Base-by-base conservation (phyloP, 2,797 vertebrate genomes). In the Hybognathus amarus region DNA sequence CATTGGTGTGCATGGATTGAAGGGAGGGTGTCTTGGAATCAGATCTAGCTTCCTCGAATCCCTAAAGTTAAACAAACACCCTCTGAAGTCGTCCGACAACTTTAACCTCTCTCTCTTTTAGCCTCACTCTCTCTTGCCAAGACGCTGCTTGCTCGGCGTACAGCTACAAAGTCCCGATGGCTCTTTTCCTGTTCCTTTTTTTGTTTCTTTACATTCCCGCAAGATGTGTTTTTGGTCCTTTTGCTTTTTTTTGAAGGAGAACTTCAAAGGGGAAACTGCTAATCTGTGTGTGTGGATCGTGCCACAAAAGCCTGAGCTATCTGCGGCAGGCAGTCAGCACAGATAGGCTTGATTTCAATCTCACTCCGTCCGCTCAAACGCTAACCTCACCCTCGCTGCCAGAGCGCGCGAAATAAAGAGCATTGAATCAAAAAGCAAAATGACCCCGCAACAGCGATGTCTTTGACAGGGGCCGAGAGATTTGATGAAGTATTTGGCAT, bases 271-370 rank as follows among this genome's bases (percentile, higher is more conserved):
- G 52, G 71, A 77, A 81, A 61, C 4, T 42, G 76, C 68, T 91
- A 87, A 91, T 87, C 86, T 89, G 87, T 78, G 68, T 79, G 70
- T 74, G 83, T 73, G 79, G 40, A 85, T 79, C 24, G 38, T 73
- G 36, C 75, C 84, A 80, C 82, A 80, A 73, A 86, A 82, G 83
- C 79, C 76, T n/a, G 67, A 80, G 85, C 81, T 90, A 90, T 89
- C 89, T 88, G 85, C 86, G 73, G 30, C 64, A 77, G 77, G 40
- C 87, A 88, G 86, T 88, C 38, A 78, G 63, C 20, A 77, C 63
- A 90, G 87, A 91, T 87, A 59, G 85, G 82, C 82, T 84, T 52
- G 80, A 87, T 89, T 89, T 89, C 83, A 88, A 84, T 84, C 81
- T 86, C 76, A 5, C 47, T 63, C 50, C 33, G 47, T 77, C 52